Percentiles rank a stretch among this genome's conserved stretches.
These are phyloP conservation scores for Hyppa rectilinea DNA, from an alignment of 2,888 invertebrate genomes.

Conservation along the genomic window DNA sequence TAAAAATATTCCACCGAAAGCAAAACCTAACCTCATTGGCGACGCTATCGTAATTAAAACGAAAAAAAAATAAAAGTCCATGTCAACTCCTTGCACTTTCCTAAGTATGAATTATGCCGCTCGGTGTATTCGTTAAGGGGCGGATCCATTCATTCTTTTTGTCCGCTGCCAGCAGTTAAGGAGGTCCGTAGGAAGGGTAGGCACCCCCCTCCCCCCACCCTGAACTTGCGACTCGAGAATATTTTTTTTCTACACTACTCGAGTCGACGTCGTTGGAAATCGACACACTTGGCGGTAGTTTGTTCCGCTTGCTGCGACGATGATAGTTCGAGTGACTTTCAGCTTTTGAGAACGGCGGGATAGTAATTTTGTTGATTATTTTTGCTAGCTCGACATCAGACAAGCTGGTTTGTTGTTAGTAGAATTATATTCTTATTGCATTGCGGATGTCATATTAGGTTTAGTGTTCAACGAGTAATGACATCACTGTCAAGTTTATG, in stretches of 20 bases:
- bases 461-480: background rate
- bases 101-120: slow-evolving; percentile 91
- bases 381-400: slow-evolving; percentile 63
- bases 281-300: slow-evolving; percentile 90
- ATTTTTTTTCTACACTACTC: slow-evolving; percentile 89
- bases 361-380: slow-evolving; percentile 76
- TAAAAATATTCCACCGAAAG: slow-evolving; percentile 57
- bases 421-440: slow-evolving; percentile 39
- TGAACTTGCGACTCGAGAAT: slow-evolving; percentile 89
- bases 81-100: slow-evolving; percentile 89
- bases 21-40: slow-evolving; percentile 71
- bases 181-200: slow-evolving; percentile 83
- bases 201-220: slow-evolving; percentile 74
- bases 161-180: slow-evolving; percentile 89
- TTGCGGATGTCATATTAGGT: slow-evolving; percentile 5
- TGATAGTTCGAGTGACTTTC: slow-evolving; percentile 89
- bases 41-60: slow-evolving; percentile 75
- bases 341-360: slow-evolving; percentile 74
- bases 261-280: slow-evolving; percentile 85
- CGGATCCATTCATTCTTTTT: slow-evolving; percentile 91
- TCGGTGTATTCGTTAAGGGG: slow-evolving; percentile 91
- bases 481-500: slow-evolving; percentile 40
- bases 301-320: slow-evolving; percentile 84
- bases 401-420: slow-evolving; percentile 55
- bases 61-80: slow-evolving; percentile 77